Conservation (phyloP, 2,888 invertebrate species). For the Xestia sexstrigata region DNA sequence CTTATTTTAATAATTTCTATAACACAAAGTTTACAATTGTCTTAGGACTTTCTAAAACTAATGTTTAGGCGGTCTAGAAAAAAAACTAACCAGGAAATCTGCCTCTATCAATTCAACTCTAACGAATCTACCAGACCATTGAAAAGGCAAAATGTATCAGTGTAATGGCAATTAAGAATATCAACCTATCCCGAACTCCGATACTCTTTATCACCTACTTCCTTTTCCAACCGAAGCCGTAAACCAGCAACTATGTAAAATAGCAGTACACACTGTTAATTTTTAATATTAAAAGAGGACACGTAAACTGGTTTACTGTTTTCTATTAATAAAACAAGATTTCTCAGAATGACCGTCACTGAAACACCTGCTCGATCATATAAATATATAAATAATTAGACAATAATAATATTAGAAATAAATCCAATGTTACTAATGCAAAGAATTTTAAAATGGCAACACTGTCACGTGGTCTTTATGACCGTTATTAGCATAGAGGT, state of each 20-base stretch:
- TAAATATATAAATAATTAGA: conserved; percentile 66
- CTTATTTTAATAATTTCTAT: too few species aligned
- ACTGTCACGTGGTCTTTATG: conserved; percentile 34
- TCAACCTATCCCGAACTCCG: conserved; percentile 40
- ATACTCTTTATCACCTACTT: conserved; percentile 57
- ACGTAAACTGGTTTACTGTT: conserved; percentile 70
- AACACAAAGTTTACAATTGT: background rate
- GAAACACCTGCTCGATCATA: conserved; percentile 48
- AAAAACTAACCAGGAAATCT: background rate
- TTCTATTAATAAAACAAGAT: conserved; percentile 73
- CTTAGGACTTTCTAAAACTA: background rate
- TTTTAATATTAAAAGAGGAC: conserved; percentile 71
- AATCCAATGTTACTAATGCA: conserved; percentile 33
- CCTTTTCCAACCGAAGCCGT: conserved; percentile 44
- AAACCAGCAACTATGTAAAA: conserved; percentile 62
- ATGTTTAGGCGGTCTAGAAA: too few species aligned
- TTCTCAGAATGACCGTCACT: conserved; percentile 62
- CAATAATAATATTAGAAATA: conserved; percentile 59
- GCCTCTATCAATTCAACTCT: background rate
- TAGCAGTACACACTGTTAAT: conserved; percentile 50
- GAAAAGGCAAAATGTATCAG: conserved; percentile 22
- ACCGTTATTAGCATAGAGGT: conserved; percentile 50
- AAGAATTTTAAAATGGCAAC: conserved; percentile 42
- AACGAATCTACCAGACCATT: background rate
- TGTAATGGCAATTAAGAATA: conserved; percentile 48